Evolutionary conservation across 1,140 invertebrate species (phyloP).

Genomic region (Drosophila arawakana): DNA sequence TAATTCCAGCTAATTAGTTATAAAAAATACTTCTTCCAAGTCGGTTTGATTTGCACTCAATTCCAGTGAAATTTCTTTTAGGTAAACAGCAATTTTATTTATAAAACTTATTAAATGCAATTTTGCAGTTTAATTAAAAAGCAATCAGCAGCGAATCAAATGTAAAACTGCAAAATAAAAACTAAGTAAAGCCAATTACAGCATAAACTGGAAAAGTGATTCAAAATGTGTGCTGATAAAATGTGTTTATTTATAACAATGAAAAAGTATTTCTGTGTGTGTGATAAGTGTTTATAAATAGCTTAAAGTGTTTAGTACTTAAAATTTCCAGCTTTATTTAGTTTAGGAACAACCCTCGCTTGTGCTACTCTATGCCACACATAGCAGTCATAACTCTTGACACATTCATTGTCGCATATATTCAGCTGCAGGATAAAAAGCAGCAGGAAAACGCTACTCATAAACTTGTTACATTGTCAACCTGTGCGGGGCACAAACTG

Average conservation of each 20-base stretch:
- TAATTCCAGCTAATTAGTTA: conserved; percentile 4
- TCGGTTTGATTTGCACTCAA: neutral
- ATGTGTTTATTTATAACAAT: conserved; percentile 17
- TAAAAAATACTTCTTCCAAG: neutral
- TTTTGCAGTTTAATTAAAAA: neutral
- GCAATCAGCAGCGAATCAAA: too few species aligned
- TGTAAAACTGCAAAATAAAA: neutral
- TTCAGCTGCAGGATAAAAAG: conserved; percentile 26
- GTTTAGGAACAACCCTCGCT: conserved; percentile 28
- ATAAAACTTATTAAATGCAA: neutral
- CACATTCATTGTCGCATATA: conserved; percentile 25
- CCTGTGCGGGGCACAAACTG: conserved; percentile 33
- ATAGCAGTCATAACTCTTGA: conserved; percentile 24
- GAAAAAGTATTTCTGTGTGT: too few species aligned
- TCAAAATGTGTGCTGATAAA: conserved; percentile 11
- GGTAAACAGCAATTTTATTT: neutral
- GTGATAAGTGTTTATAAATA: neutral
- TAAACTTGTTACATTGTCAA: conserved; percentile 79
- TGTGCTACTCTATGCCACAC: conserved; percentile 4
- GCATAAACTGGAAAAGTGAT: neutral
- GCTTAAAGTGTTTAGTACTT: too few species aligned
- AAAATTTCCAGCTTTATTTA: neutral
- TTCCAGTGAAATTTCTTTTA: neutral
- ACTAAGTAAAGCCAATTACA: neutral
- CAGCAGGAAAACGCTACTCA: conserved; percentile 30